phyloP scores from a whole-genome alignment of 2,888 invertebrate genomes.

The Pharmacophagus antenor region DNA sequence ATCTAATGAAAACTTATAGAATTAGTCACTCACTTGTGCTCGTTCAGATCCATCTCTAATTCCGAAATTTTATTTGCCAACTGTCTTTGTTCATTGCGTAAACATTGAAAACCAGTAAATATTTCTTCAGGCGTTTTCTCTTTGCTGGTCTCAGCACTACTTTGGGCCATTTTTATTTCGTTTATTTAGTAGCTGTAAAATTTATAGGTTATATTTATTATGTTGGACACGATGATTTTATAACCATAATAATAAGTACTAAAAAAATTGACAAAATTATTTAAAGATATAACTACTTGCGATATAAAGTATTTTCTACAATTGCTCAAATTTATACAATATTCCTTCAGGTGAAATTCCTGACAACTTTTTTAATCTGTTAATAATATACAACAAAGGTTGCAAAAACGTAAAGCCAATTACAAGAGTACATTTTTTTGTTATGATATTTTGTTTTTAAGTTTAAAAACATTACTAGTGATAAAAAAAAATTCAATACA shows the following conservation, averaged over 20 bases:
- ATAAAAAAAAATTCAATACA: too few relatives aligned
- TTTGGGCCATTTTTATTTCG: constrained; percentile 51
- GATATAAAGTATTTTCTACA: constrained; percentile 8
- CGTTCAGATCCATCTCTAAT: constrained; percentile 95
- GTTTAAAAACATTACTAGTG: not conserved
- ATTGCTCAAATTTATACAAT: constrained; percentile 7
- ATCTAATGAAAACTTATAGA: not conserved
- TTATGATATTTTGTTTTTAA: not conserved
- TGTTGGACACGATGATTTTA: not conserved
- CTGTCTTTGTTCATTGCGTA: constrained; percentile 92
- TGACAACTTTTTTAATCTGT: not conserved
- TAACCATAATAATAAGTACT: not conserved
- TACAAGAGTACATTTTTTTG: not conserved
- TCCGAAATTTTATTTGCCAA: constrained; percentile 94
- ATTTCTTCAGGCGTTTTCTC: constrained; percentile 87
- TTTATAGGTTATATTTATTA: constrained; percentile 25
- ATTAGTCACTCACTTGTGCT: constrained; percentile 90
- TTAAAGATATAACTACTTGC: not conserved
- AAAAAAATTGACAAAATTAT: not conserved
- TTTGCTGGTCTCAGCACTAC: constrained; percentile 62
- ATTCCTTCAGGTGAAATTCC: constrained; percentile 14
- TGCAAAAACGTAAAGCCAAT: not conserved
- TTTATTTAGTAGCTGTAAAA: constrained; percentile 1
- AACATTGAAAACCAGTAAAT: constrained; percentile 90
- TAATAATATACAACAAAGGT: not conserved